Conservation (phyloP, 2,113 vertebrate genomes). For the Pseudopodoces humilis region DNA sequence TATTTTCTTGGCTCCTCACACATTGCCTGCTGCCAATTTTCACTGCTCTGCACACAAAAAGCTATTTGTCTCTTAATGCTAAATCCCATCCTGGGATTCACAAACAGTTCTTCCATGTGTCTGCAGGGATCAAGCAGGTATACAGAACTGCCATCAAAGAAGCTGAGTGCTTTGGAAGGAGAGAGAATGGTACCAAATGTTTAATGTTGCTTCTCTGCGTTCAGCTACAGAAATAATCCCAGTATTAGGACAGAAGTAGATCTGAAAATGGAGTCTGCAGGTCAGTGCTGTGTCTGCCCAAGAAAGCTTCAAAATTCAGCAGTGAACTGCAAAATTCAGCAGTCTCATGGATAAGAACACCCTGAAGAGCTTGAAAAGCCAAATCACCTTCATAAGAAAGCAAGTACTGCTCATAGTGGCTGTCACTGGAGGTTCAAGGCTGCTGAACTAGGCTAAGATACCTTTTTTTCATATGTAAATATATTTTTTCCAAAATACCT, state of each 20-base stretch:
- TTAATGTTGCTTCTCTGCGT: not conserved
- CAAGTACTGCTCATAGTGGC: not conserved
- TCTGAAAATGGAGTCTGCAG: not conserved
- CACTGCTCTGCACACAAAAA: not conserved
- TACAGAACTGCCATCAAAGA: not conserved
- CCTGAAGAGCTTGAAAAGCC: not conserved
- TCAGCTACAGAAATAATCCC: not conserved
- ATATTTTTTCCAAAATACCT: not conserved
- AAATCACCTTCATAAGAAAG: not conserved
- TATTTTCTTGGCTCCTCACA: constrained; percentile 13
- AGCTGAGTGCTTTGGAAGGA: not conserved
- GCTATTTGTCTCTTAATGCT: constrained; percentile 1
- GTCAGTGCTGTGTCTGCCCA: not conserved
- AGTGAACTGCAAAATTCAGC: not conserved
- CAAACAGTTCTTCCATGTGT: not conserved
- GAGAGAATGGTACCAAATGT: not conserved
- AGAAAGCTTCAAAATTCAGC: not conserved
- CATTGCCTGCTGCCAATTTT: constrained; percentile 5
- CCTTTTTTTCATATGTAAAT: not conserved
- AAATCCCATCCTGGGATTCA: not conserved
- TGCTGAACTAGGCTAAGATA: not conserved
- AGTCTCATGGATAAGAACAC: not conserved
- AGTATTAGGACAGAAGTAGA: not conserved
- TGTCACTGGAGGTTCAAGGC: not conserved
- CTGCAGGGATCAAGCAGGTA: not conserved